These are phyloP conservation scores for Diceros bicornis DNA, from an alignment of 2,797 vertebrate genomes.

Conservation along the genomic window DNA sequence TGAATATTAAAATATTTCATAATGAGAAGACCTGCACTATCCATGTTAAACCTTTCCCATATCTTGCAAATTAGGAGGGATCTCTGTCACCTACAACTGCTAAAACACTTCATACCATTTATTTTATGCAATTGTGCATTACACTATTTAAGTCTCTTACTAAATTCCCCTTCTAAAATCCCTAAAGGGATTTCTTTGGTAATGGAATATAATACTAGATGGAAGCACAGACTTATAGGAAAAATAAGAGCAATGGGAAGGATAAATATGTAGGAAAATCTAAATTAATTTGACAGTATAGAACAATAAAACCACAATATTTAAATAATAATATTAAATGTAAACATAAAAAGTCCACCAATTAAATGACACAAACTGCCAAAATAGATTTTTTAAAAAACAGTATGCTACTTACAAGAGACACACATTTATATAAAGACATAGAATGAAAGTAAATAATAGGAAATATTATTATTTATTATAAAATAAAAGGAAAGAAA, in stretches of 20 bases:
- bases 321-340: neutral
- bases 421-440: neutral
- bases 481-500: neutral
- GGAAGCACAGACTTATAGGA: neutral
- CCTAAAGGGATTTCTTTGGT: neutral
- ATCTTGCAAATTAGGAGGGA: neutral
- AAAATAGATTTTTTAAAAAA: neutral
- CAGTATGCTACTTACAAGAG: neutral
- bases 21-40: neutral
- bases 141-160: neutral
- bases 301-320: neutral
- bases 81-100: neutral
- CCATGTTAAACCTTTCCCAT: neutral
- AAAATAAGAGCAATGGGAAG: neutral
- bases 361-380: neutral
- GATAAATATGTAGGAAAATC: neutral
- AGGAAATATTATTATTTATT: neutral
- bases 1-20: neutral
- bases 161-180: neutral
- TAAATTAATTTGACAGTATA: neutral
- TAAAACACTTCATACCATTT: neutral
- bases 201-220: neutral
- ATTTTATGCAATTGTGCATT: neutral
- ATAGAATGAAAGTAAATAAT: neutral
- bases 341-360: neutral